Conservation (phyloP, 1,140 invertebrate species). For the Lineus longissimus region DNA sequence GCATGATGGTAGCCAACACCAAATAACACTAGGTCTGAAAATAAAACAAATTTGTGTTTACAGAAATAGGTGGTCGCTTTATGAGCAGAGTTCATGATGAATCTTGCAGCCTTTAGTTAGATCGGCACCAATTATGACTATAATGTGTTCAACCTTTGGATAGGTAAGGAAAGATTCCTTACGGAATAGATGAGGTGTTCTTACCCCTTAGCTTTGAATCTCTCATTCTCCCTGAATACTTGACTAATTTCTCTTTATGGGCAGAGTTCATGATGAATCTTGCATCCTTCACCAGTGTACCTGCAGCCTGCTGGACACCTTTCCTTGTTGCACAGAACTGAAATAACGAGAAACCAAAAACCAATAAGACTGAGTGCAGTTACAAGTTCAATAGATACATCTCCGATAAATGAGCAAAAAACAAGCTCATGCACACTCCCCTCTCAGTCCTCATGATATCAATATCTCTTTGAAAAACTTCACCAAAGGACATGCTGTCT, state of each 20-base stretch:
- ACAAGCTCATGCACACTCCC: too few species aligned
- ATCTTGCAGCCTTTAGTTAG: not conserved
- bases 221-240: slow-evolving; percentile 55
- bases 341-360: too few species aligned
- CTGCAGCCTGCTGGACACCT: slow-evolving; percentile 65
- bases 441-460: too few species aligned
- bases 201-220: slow-evolving; percentile 64
- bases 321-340: slow-evolving; percentile 75
- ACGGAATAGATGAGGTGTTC: not conserved
- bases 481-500: too few species aligned
- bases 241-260: slow-evolving; percentile 57
- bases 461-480: too few species aligned
- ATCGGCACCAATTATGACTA: too few species aligned
- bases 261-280: slow-evolving; percentile 58
- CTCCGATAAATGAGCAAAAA: too few species aligned
- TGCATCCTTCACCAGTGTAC: slow-evolving; percentile 61
- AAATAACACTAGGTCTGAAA: slow-evolving; percentile 55
- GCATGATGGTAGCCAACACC: slow-evolving; percentile 77
- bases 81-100: not conserved
- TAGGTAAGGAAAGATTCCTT: too few species aligned
- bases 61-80: slow-evolving; percentile 1
- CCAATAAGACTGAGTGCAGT: too few species aligned
- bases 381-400: too few species aligned
- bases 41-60: not conserved
- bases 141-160: too few species aligned